Evolutionary conservation across 2,113 vertebrate genomes (phyloP).

Genomic region (Myrmecobius fasciatus): DNA sequence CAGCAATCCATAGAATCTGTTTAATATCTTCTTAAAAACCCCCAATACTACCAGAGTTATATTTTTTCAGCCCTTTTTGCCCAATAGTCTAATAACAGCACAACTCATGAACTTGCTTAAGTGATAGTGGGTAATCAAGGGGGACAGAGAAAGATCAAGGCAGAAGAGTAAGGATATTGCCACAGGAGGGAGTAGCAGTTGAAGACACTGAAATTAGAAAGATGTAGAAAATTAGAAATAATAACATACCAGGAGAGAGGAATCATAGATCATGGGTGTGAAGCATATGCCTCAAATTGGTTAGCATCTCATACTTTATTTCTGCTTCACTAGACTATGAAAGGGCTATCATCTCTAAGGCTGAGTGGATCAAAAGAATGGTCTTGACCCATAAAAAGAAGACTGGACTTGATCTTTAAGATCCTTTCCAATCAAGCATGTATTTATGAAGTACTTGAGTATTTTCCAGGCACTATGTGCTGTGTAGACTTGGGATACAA

Average conservation of each 20-base stretch:
- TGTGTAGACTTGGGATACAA: background rate
- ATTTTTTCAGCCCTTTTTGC: background rate
- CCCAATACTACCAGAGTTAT: background rate
- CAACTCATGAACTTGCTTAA: background rate
- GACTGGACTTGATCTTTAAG: background rate
- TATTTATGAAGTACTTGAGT: background rate
- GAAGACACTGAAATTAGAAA: background rate
- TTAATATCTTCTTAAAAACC: background rate
- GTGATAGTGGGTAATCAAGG: background rate
- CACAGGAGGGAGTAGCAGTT: background rate
- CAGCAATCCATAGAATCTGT: background rate
- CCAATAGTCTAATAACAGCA: background rate
- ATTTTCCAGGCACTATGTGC: background rate
- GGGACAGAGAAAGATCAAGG: background rate
- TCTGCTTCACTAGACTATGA: background rate
- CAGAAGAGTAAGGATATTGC: background rate
- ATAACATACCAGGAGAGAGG: background rate
- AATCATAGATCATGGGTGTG: background rate
- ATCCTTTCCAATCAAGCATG: background rate
- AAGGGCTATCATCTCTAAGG: background rate
- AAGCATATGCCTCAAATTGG: background rate
- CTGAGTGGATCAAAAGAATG: background rate
- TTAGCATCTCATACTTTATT: background rate
- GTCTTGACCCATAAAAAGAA: background rate
- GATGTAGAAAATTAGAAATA: background rate